Evolutionary conservation across 2,888 invertebrate species (phyloP).

Genomic region (Flabesymbios commensalis): DNA sequence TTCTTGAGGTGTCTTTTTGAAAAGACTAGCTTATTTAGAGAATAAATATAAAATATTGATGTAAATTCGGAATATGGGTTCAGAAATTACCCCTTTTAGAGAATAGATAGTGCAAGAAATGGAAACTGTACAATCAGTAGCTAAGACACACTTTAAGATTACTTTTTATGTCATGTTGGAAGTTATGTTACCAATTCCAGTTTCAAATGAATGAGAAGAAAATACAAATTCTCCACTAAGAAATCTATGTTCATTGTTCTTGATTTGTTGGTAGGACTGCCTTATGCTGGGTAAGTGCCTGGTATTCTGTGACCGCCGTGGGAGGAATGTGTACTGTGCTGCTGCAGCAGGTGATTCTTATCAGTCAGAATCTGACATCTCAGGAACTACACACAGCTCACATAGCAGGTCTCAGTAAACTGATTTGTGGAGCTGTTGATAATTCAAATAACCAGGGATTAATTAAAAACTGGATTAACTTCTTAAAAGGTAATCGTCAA

Average conservation of each 20-base stretch:
- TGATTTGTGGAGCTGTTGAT: constrained; percentile 35
- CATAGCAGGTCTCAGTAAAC: constrained; percentile 32
- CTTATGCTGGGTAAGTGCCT: constrained; percentile 47
- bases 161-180: neutral
- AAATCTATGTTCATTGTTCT: no score
- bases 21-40: no score
- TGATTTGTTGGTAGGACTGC: constrained; percentile 41
- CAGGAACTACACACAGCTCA: constrained; percentile 52
- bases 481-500: constrained; percentile 24
- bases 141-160: neutral
- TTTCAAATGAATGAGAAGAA: no score
- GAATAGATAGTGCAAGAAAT: no score
- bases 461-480: constrained; percentile 48
- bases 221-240: no score
- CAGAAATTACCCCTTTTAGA: no score
- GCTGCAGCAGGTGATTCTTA: constrained; percentile 50
- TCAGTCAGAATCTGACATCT: constrained; percentile 55
- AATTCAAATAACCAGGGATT: constrained; percentile 52
- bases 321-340: constrained; percentile 43
- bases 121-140: neutral
- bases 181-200: neutral
- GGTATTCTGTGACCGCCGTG: constrained; percentile 43
- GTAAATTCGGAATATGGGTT: no score
- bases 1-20: no score
- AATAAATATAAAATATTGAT: no score